phyloP scores from a whole-genome alignment of 1,140 invertebrate genomes.

The Belonocnema kinseyi region DNA sequence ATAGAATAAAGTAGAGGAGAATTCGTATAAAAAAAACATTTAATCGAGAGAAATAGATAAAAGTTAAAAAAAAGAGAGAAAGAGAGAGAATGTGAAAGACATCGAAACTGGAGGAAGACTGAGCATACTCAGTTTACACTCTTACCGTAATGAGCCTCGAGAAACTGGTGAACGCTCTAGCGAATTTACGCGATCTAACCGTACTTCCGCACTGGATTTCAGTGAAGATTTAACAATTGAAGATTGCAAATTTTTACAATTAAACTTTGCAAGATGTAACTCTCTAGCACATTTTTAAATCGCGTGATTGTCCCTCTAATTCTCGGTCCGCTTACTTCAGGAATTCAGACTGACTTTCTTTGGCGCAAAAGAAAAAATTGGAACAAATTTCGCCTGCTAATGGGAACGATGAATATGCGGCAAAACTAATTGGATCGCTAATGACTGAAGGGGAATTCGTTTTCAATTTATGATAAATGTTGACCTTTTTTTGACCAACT shows the following conservation, averaged over 20 bases:
- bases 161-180: slow-evolving; percentile 46
- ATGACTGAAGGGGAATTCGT: not conserved
- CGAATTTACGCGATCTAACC: slow-evolving; percentile 48
- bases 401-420: too few relatives aligned
- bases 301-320: too few relatives aligned
- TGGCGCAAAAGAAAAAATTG: too few relatives aligned
- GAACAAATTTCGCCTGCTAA: too few relatives aligned
- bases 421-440: too few relatives aligned
- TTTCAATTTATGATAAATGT: not conserved
- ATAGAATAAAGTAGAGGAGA: slow-evolving; percentile 66
- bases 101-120: slow-evolving; percentile 39
- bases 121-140: slow-evolving; percentile 47
- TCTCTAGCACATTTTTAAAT: too few relatives aligned
- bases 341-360: too few relatives aligned
- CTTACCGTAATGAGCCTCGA: slow-evolving; percentile 47
- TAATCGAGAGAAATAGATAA: slow-evolving; percentile 28
- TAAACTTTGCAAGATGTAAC: too few relatives aligned
- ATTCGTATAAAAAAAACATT: slow-evolving; percentile 45
- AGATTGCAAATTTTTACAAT: too few relatives aligned
- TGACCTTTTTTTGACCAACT: slow-evolving; percentile 60
- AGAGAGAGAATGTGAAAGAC: slow-evolving; percentile 17
- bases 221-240: slow-evolving; percentile 35
- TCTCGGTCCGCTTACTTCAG: too few relatives aligned
- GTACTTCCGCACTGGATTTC: slow-evolving; percentile 55
- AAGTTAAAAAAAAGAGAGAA: slow-evolving; percentile 11